Evolutionary conservation across 2,888 invertebrate species (phyloP), one percentile per base, ranked within the genome.

Genomic region (Phortica okadai): DNA sequence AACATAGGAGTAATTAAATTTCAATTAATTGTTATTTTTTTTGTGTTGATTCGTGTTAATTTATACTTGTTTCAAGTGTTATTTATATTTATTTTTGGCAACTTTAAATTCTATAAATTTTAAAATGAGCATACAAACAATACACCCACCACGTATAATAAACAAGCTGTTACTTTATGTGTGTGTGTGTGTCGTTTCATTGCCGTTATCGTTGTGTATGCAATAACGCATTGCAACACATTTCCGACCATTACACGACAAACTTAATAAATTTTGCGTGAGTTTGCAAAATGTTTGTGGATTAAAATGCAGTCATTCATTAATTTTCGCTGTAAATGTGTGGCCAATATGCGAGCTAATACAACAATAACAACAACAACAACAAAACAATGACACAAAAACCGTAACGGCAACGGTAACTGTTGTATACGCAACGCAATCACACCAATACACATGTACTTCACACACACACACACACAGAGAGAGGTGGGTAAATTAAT

Each of bases 251-350:
- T 66, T 64, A n/a, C 16, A 50, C 42, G 33, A 42, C 64, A 64
- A 62, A 50, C 64, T 74, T 66, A 64, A 50, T 74, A 74, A 74
- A 74, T 74, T 86, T 82, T 86, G 85, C 83, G 86, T 88, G 84
- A 83, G 84, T 79, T 83, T 78, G 82, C 86, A 84, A 85, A 83
- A 82, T 81, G 85, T 82, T 84, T 83, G 80, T 83, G 87, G 88
- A 88, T 88, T 85, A 85, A 89, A 88, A 89, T 83, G 88, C 87
- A 88, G 81, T 88, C 81, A 86, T 85, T 86, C 84, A 87, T 89
- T 87, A 88, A 84, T 84, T 83, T 81, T 85, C 78, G 50, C 85
- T 85, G 85, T 79, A 76, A 86, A 80, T 84, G 79, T 84, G 79
- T 80, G 80, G 76, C 80, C 74, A 58, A 73, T 73, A 62, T 83